phyloP scores from a whole-genome alignment of 1,140 invertebrate species.

The Eubasilissa regina region DNA sequence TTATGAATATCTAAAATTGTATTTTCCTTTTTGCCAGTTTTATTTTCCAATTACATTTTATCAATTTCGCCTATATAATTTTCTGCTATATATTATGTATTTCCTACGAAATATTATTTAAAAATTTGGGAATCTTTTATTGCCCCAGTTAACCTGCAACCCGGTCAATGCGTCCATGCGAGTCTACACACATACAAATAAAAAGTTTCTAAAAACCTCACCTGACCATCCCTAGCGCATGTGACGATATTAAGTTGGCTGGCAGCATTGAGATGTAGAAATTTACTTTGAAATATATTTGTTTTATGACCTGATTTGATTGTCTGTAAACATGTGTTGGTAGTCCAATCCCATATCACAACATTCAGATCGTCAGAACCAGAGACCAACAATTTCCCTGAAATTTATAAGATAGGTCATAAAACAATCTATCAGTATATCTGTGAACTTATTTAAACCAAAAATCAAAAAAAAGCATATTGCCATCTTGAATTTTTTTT shows the following conservation, averaged over 20 bases:
- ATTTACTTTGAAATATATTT: slow-evolving; percentile 92
- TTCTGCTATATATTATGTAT: too few relatives aligned
- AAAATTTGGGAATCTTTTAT: too few relatives aligned
- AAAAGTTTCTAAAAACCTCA: slow-evolving; percentile 63
- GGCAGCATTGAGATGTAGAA: slow-evolving; percentile 73
- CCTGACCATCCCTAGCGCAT: slow-evolving; percentile 91
- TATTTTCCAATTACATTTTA: too few relatives aligned
- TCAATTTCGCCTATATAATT: too few relatives aligned
- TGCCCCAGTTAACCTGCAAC: too few relatives aligned
- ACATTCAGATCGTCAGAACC: slow-evolving; percentile 93
- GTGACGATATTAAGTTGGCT: slow-evolving; percentile 89
- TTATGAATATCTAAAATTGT: too few relatives aligned
- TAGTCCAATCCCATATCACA: slow-evolving; percentile 93
- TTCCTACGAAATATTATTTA: too few relatives aligned
- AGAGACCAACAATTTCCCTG: slow-evolving; percentile 84
- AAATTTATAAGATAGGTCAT: slow-evolving; percentile 21
- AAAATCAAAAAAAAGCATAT: slow-evolving; percentile 8
- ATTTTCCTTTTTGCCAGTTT: too few relatives aligned
- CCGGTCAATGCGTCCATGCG: too few relatives aligned
- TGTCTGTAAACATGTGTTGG: slow-evolving; percentile 75
- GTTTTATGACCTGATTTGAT: slow-evolving; percentile 86
- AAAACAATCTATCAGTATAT: too few relatives aligned
- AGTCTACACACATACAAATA: too few relatives aligned
- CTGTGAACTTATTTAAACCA: too few relatives aligned
- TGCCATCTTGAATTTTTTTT: not conserved